Conservation (phyloP, 1,140 invertebrate species). For the Platorchestia sp. region DNA sequence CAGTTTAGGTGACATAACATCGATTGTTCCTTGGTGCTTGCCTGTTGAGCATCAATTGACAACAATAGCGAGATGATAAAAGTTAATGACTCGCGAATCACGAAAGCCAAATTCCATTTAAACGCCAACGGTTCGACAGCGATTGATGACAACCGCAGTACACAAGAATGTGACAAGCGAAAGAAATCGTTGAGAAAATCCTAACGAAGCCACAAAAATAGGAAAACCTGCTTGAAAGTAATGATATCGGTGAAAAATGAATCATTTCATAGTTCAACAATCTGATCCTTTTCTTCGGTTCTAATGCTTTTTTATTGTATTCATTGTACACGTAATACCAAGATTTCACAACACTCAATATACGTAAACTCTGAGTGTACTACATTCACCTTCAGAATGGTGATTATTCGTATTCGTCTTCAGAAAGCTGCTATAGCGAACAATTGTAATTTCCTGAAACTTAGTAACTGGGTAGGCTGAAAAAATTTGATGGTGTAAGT, state of each 20-base stretch:
- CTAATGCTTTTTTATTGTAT: not conserved
- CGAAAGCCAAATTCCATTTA: not conserved
- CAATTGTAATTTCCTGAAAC: no score
- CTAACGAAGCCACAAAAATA: not conserved
- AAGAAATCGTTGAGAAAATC: not conserved
- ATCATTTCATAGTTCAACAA: not conserved
- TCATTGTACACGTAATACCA: not conserved
- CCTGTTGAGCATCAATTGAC: not conserved
- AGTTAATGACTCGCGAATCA: not conserved
- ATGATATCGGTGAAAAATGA: not conserved
- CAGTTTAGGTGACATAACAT: not conserved
- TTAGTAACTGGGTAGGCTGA: no score
- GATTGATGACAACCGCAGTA: not conserved
- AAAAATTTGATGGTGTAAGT: no score
- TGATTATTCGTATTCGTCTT: no score
- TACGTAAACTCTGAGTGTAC: not conserved
- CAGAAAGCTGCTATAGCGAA: no score
- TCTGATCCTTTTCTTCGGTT: not conserved
- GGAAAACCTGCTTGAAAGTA: not conserved
- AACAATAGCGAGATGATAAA: not conserved
- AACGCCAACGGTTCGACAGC: not conserved
- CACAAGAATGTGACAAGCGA: not conserved
- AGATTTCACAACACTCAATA: not conserved
- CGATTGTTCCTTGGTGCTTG: constrained; percentile 15
- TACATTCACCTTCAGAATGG: no score